Evolutionary conservation across 2,888 invertebrate genomes (phyloP), one percentile per base, ranked within the genome.

Genomic region (Zelleria hepariella): DNA sequence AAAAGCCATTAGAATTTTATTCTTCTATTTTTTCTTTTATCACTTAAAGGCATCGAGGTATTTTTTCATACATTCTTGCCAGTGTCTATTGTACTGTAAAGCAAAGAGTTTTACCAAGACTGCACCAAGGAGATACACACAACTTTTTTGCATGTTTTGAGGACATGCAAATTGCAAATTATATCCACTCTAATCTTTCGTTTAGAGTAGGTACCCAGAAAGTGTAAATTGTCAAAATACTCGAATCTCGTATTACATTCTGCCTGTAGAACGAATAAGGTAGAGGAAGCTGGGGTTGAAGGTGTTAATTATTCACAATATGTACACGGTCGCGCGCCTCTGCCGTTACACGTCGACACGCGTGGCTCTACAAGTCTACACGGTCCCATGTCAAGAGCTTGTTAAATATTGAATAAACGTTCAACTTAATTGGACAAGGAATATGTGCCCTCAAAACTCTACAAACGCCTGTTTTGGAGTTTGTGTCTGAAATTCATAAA

Each of bases 271-370:
- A n/a, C n/a, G n/a, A n/a, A n/a, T n/a, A 15, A 15, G 1, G 32
- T 15, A 15, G 32, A 42, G 32, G n/a, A 26, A 26, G 5, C 18
- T 25, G 25, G 54, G 27, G 54, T 54, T 15, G 23, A 21, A 32
- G 32, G 32, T 42, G 32, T 56, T 56, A 56, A 56, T 56, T 56
- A 56, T 56, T 56, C 56, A 56, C 4, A 32, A 23, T 42, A 32
- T 56, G 21, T 32, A 56, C 54, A 54, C 42, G 24, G 20, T 10
- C 51, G 23, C 20, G 51, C 51, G 51, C 32, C 32, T n/a, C n/a
- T n/a, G 32, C 2, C 21, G 51, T 51, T 20, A 51, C 51, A 23
- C 21, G 21, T 21, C 51, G 20, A 20, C 51, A 21, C 51, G 51
- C 20, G 18, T 42, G 23, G 15, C 4, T 8, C 21, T 20, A 5